phyloP scores from a whole-genome alignment of 2,797 vertebrate genomes.

The Pteropus rufus region DNA sequence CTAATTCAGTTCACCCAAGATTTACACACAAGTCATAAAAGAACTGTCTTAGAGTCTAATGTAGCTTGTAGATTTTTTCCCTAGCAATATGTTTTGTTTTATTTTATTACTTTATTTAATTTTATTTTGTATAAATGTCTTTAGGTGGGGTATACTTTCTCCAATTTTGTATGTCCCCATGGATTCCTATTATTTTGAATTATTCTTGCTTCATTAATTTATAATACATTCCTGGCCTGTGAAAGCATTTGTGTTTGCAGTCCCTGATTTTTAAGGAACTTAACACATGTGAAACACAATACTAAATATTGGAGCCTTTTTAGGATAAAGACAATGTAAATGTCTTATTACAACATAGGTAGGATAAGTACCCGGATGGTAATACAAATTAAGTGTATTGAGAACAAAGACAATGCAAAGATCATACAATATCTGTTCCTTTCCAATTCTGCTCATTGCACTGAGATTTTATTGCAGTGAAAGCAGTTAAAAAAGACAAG shows the following conservation, averaged over 20 bases:
- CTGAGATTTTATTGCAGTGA: background rate
- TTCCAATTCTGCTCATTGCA: background rate
- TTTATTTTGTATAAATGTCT: background rate
- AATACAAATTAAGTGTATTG: background rate
- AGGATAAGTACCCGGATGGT: background rate
- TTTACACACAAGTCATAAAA: background rate
- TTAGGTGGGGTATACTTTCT: background rate
- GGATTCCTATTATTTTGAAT: background rate
- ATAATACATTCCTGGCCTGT: background rate
- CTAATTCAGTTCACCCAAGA: background rate
- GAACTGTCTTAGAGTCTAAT: background rate
- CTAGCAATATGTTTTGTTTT: background rate
- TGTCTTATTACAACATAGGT: background rate
- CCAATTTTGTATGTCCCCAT: background rate
- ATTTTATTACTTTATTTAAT: background rate
- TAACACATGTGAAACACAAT: background rate
- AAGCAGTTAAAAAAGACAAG: conserved; percentile 45
- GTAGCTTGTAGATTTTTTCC: background rate
- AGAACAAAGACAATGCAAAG: conserved; percentile 3
- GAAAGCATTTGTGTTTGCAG: background rate
- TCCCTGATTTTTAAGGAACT: background rate
- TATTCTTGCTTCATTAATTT: conserved; percentile 15
- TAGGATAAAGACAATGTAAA: background rate
- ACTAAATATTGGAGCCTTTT: background rate
- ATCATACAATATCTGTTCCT: background rate